Percentiles rank a stretch among this genome's conserved stretches.
Evolutionary conservation across 2,888 invertebrate genomes (phyloP).

Genomic region (Acanthosepion pharaonis): DNA sequence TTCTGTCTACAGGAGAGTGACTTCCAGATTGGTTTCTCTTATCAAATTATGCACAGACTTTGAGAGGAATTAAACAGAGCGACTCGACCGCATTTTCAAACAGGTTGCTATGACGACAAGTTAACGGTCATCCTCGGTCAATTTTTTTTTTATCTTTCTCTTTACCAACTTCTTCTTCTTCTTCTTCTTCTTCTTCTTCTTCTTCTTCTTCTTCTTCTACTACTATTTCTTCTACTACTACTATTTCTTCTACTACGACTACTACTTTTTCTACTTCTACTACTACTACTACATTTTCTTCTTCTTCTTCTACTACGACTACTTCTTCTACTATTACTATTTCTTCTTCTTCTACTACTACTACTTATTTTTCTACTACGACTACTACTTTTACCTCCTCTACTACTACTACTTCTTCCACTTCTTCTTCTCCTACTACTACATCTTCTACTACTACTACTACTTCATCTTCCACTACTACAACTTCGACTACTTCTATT

Average conservation of each 20-base stretch:
- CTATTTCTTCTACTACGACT: too few relatives aligned
- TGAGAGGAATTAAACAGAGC: neutral
- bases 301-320: neutral
- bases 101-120: neutral
- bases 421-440: too few relatives aligned
- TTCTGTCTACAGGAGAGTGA: neutral
- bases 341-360: neutral
- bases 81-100: neutral
- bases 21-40: neutral
- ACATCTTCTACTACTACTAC: too few relatives aligned
- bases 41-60: neutral
- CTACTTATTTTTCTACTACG: too few relatives aligned
- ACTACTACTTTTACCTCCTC: too few relatives aligned
- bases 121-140: neutral
- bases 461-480: too few relatives aligned
- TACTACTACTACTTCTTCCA: too few relatives aligned
- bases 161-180: neutral
- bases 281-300: too few relatives aligned
- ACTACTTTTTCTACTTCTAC: too few relatives aligned
- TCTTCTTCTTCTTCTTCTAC: too few relatives aligned
- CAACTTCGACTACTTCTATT: too few relatives aligned
- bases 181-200: neutral
- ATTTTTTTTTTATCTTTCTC: neutral
- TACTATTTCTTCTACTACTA: too few relatives aligned
- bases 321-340: neutral